These are phyloP conservation scores for Pinna nobilis DNA, from an alignment of 1,140 invertebrate genomes.

Conservation along the genomic window DNA sequence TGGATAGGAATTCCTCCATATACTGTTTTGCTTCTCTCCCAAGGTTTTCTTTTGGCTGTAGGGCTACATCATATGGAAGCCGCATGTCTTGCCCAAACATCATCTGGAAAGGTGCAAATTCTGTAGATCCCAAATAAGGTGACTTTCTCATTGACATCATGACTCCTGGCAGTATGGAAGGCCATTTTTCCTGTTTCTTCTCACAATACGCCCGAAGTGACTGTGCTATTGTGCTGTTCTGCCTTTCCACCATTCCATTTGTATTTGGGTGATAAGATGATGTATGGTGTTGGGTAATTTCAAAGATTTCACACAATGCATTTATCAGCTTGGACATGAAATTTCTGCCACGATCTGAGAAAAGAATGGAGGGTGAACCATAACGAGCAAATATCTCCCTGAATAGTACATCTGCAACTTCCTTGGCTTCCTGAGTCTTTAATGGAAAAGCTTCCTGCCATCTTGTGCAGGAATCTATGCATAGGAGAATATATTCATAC, in stretches of 20 bases:
- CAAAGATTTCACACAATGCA: constrained; percentile 46
- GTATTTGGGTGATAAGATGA: constrained; percentile 31
- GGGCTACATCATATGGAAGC: constrained; percentile 28
- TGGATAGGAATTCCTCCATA: constrained; percentile 20
- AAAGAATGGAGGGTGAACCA: constrained; percentile 30
- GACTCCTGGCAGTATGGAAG: constrained; percentile 8
- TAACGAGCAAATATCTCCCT: constrained; percentile 39
- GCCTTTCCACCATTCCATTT: constrained; percentile 19
- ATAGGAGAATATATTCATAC: constrained; percentile 44
- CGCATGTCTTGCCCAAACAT: constrained; percentile 35
- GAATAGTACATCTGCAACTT: constrained; percentile 34
- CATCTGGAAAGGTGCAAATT: constrained; percentile 12
- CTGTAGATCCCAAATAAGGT: background rate
- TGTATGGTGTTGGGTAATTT: constrained; percentile 33
- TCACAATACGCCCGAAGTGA: constrained; percentile 14
- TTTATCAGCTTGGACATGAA: constrained; percentile 43
- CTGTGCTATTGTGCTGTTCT: constrained; percentile 21
- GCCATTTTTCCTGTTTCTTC: constrained; percentile 15
- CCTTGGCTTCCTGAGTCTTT: constrained; percentile 30
- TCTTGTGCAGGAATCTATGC: constrained; percentile 38
- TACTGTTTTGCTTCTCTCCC: constrained; percentile 17
- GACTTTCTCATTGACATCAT: constrained; percentile 31
- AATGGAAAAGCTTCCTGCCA: constrained; percentile 44
- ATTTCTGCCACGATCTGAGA: constrained; percentile 33
- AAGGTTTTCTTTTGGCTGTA: constrained; percentile 31